phyloP scores from a whole-genome alignment of 2,888 invertebrate genomes.

The Lasioglossum leucozonium region DNA sequence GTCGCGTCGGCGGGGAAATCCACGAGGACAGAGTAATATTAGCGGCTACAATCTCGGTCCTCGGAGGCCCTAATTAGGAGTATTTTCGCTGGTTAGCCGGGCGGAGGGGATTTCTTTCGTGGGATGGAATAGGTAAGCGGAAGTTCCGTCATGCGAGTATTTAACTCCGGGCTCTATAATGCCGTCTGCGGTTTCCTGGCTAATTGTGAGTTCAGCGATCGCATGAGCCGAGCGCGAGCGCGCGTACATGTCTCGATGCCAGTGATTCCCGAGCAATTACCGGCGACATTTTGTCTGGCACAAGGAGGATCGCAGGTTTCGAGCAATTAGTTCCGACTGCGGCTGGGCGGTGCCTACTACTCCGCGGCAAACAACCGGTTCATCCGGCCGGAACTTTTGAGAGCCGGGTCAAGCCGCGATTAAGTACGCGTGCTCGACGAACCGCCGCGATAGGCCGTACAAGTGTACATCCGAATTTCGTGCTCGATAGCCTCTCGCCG shows the following conservation, averaged over 20 bases:
- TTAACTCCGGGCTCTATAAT: not conserved
- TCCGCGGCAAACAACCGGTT: conserved; percentile 17
- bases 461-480: conserved; percentile 53
- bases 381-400: conserved; percentile 43
- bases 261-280: conserved; percentile 23
- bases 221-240: not conserved
- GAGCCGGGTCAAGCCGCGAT: conserved; percentile 46
- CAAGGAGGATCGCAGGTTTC: conserved; percentile 8
- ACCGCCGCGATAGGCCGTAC: conserved; percentile 34
- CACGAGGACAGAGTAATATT: not conserved
- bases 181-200: not conserved
- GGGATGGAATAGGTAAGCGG: not conserved
- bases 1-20: too few species aligned
- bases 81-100: not conserved
- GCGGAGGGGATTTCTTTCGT: not conserved
- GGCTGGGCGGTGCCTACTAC: conserved; percentile 7
- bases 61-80: not conserved
- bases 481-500: conserved; percentile 43
- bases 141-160: not conserved
- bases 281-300: conserved; percentile 15
- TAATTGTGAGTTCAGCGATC: not conserved
- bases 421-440: conserved; percentile 35
- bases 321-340: conserved; percentile 21
- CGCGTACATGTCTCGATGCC: not conserved
- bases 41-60: not conserved